Evolutionary conservation across 2,797 vertebrate genomes (phyloP).

Genomic region (Malurus splendens): DNA sequence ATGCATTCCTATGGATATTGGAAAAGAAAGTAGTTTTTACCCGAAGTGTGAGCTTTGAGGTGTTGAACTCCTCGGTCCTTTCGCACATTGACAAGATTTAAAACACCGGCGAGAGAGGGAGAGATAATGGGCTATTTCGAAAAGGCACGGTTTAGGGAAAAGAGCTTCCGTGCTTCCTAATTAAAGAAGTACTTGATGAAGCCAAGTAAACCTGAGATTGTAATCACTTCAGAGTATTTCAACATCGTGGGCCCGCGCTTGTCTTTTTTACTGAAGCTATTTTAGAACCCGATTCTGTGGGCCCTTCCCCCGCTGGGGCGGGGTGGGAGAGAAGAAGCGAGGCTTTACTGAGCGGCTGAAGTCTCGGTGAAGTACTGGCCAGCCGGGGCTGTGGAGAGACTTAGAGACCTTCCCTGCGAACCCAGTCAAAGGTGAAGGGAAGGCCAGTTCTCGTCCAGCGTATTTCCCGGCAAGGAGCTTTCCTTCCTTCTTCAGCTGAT

Average conservation of each 20-base stretch:
- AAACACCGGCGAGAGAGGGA: neutral
- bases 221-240: neutral
- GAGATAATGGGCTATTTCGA: neutral
- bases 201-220: neutral
- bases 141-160: neutral
- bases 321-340: neutral
- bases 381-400: neutral
- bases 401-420: neutral
- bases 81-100: neutral
- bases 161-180: neutral
- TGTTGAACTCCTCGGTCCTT: neutral
- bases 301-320: neutral
- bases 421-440: neutral
- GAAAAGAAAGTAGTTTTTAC: neutral
- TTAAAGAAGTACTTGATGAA: neutral
- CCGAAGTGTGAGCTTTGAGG: neutral
- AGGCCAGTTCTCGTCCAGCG: neutral
- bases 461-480: neutral
- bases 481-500: neutral
- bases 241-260: neutral
- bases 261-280: neutral
- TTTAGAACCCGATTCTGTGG: neutral
- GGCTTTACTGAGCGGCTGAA: neutral
- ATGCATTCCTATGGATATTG: conserved; percentile 1
- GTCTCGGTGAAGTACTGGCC: neutral